Evolutionary conservation across 1,140 invertebrate species (phyloP), one percentile per base, ranked within the genome.

Genomic region (Pantala flavescens): DNA sequence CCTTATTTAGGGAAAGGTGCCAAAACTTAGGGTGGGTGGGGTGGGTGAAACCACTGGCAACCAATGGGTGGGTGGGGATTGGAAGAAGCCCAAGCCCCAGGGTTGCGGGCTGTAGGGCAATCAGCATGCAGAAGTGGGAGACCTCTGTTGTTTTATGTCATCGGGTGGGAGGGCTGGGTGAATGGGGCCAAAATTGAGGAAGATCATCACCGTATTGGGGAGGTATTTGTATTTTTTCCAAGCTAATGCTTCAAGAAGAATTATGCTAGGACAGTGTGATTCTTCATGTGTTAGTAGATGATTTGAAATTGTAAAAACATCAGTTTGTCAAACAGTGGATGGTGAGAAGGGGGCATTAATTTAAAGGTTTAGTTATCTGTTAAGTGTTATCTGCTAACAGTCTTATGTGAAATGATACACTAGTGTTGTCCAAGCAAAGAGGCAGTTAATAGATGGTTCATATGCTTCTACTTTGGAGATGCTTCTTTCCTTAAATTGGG

Each of bases 11-110:
- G 49, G 49, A 63, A 16, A 3, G 49, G 49, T 21, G n/a, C 49
- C 49, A 14, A 63, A 7, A 63, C 12, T 63, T 63, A 19, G 49
- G 49, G 49, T 63, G 49, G 49, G 49, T 63, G 49, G 49, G 49
- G 49, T 63, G 49, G 49, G 49, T 63, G 49, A 63, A 63, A 63
- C 49, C 49, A 63, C 49, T 63, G 49, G 49, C 49, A 63, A 63
- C 49, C 49, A 63, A 63, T 63, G 49, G 49, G 49, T 63, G 49
- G 49, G 49, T 63, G 49, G 49, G 49, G n/a, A 63, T 63, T 21
- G n/a, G n/a, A 63, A 63, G 16, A 21, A 63, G 49, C 49, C 49
- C 49, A 63, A 63, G 49, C 49, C 49, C 43, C 9, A 7, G n/a
- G 14, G 14, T 63, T 5, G n/a, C n/a, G 49, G 49, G 49, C 49